Evolutionary conservation across 1,140 invertebrate genomes (phyloP).

Genomic region (Drosophila auraria): DNA sequence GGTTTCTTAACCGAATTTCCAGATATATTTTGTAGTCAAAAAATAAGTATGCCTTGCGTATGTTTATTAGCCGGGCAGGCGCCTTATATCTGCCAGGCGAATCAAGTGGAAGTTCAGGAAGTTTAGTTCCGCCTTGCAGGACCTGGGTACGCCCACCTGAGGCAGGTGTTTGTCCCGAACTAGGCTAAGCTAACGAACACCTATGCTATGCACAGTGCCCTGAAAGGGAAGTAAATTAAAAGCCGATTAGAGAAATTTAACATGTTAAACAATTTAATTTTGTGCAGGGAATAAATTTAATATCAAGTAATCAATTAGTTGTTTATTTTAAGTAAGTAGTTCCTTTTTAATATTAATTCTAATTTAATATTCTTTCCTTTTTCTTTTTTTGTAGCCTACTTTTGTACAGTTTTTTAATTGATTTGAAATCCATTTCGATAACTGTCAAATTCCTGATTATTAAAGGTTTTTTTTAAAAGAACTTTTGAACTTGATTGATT

Average conservation of each 20-base stretch:
- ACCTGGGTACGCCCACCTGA: constrained; percentile 5
- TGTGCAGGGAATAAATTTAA: no score
- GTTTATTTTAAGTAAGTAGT: no score
- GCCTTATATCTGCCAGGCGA: constrained; percentile 87
- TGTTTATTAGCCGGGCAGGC: constrained; percentile 71
- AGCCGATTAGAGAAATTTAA: accelerated
- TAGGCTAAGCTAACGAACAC: constrained; percentile 17
- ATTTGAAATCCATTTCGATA: no score
- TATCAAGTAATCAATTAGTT: no score
- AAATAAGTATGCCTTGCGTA: constrained; percentile 3
- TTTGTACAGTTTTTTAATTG: no score
- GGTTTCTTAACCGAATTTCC: no score
- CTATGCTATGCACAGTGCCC: constrained; percentile 9
- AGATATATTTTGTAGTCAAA: accelerated
- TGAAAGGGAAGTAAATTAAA: not conserved
- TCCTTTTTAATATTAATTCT: no score
- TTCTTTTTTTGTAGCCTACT: no score
- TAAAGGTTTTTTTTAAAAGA: no score
- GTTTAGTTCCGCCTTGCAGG: constrained; percentile 89
- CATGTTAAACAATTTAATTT: not conserved
- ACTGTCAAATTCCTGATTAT: no score
- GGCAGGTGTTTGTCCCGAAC: constrained; percentile 31
- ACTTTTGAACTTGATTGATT: no score
- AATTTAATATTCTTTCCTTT: no score
- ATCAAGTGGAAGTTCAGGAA: constrained; percentile 89